Evolutionary conservation across 1,140 invertebrate genomes (phyloP), one percentile per base, ranked within the genome.

Genomic region (Chelonus insularis): DNA sequence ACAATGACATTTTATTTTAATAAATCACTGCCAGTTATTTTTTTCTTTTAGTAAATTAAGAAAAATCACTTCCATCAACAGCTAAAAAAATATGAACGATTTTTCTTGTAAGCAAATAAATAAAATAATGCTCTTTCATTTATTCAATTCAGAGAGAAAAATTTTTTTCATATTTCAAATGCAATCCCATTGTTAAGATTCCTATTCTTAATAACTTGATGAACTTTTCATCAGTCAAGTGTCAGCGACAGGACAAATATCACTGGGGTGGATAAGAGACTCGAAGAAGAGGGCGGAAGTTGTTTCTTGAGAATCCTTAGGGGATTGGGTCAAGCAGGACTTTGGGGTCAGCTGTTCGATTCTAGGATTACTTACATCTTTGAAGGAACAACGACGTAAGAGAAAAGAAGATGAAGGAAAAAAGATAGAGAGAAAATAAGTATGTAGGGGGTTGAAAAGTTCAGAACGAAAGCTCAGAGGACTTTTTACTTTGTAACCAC

Each of bases 401-500:
- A 39, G 36, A 12, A 41, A 41, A n/a, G 9, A 39, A 57, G 12
- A 23, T 29, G 32, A 14, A 29, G 6, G 11, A 25, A 20, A 20
- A 45, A 9, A 20, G 43, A 45, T 20, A 14, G 14, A 20, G 43
- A 3, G 6, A 52, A 12, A 37, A 29, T 7, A 20, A 50, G 8
- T 34, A 23, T 32, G 25, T 18, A 29, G 32, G n/a, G 50, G 12
- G 43, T 32, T 32, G 39, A 23, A 60, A 64, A 64, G 55, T 60
- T 60, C 37, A 23, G 45, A 45, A 64, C 60, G 36, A 60, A 64
- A 64, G 57, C 57, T 54, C 56, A 43, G 29, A 56, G 57, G 43
- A 37, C 48, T 47, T 56, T 64, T 39, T 59, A 59, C 39, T 57
- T 51, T 50, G 52, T 50, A 55, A 50, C 57, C 57, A 60, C 57